Percentiles rank a stretch among this genome's conserved stretches.
These are phyloP conservation scores for Ichneumoninae sp. DNA, from an alignment of 2,888 invertebrate species.

Conservation along the genomic window DNA sequence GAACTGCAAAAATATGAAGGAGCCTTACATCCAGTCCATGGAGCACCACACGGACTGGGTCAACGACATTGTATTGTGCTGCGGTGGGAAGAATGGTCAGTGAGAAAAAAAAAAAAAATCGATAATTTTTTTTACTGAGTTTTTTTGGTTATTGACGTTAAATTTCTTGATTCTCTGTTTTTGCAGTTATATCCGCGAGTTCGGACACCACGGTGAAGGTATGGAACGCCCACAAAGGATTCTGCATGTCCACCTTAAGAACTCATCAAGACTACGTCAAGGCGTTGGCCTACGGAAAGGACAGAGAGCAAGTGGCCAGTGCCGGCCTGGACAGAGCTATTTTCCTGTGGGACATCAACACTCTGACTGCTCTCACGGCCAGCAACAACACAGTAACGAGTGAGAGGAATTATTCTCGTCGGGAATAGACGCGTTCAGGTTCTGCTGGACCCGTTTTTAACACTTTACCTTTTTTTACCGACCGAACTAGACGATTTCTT, in stretches of 20 bases:
- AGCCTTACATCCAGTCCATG: constrained; percentile 97
- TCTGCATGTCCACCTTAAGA: constrained; percentile 99
- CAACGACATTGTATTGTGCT: constrained; percentile 99
- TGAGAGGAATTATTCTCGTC: constrained; percentile 82
- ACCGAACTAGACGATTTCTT: too few relatives aligned
- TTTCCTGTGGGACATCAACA: constrained; percentile 99
- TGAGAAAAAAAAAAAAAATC: constrained; percentile 58
- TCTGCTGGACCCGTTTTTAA: too few relatives aligned
- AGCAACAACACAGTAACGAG: constrained; percentile 99
- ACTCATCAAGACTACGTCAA: constrained; percentile 99
- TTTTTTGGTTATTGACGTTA: neutral
- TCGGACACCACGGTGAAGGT: constrained; percentile 99
- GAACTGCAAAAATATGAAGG: constrained; percentile 88
- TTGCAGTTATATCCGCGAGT: constrained; percentile 98
- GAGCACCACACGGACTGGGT: constrained; percentile 99
- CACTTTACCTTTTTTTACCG: too few relatives aligned
- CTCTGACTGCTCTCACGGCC: constrained; percentile 97
- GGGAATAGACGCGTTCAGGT: too few relatives aligned
- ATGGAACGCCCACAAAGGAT: constrained; percentile 99
- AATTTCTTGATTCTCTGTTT: constrained; percentile 24
- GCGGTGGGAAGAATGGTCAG: constrained; percentile 96
- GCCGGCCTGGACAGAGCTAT: constrained; percentile 98
- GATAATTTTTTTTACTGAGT: neutral
- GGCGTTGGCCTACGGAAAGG: constrained; percentile 98
- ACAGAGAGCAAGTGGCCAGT: constrained; percentile 97